A percentile compares a stretch with the other conserved stretches of the same genome.
These are phyloP conservation scores for Ctena decussata DNA, from an alignment of 2,888 invertebrate species.

Conservation along the genomic window DNA sequence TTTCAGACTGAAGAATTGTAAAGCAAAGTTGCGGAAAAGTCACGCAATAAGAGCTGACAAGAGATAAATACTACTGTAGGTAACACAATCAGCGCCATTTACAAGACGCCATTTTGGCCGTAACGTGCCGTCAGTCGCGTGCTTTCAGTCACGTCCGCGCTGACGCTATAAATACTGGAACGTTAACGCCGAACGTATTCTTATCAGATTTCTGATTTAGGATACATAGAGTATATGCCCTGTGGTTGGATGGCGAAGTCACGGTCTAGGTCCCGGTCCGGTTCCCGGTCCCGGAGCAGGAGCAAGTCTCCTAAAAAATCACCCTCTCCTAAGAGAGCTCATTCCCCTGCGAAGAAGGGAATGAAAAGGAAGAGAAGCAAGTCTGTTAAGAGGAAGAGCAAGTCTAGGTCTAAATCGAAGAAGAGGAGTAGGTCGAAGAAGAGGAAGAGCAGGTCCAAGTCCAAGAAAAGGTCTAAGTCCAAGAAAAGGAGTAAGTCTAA, in stretches of 20 bases:
- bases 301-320: slow-evolving; percentile 24
- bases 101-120: background rate
- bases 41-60: background rate
- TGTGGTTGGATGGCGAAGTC: slow-evolving; percentile 39
- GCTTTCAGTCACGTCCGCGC: slow-evolving; percentile 21
- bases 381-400: slow-evolving; percentile 49
- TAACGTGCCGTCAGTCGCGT: background rate
- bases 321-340: slow-evolving; percentile 14
- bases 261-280: slow-evolving; percentile 31
- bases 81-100: background rate
- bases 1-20: too few relatives aligned
- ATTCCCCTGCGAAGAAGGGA: background rate
- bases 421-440: slow-evolving; percentile 41
- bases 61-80: background rate
- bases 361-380: slow-evolving; percentile 49
- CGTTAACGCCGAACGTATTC: background rate
- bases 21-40: background rate
- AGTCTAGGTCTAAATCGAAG: slow-evolving; percentile 47
- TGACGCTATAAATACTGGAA: background rate
- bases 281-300: slow-evolving; percentile 11
- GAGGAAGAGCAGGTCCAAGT: slow-evolving; percentile 34
- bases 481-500: slow-evolving; percentile 27
- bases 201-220: slow-evolving; percentile 15
- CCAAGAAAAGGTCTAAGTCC: slow-evolving; percentile 38
- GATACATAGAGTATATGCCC: background rate